Conservation (phyloP, 2,113 vertebrate genomes). For the Antechinus stuartii region DNA sequence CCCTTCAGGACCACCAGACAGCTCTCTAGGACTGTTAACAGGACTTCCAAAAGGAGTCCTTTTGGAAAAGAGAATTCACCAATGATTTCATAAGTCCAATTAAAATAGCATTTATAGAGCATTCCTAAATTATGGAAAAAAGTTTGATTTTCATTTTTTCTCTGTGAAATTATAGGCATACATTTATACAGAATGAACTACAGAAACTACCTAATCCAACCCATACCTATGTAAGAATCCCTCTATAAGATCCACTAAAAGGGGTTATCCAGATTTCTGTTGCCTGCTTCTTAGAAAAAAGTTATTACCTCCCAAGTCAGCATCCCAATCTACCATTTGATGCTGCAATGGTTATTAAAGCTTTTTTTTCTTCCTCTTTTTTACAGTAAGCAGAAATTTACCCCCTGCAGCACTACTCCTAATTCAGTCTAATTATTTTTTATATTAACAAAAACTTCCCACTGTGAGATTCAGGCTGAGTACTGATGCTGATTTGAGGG, state of each 20-base stretch:
- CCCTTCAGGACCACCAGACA: background rate
- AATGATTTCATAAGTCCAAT: background rate
- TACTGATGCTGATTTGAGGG: background rate
- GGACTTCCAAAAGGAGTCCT: too few relatives aligned
- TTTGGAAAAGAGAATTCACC: background rate
- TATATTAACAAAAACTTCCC: slow-evolving; percentile 5
- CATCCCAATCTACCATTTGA: background rate
- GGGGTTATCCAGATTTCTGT: background rate
- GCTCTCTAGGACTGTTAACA: background rate
- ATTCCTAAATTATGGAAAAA: background rate
- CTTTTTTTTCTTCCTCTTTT: background rate
- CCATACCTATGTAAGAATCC: background rate
- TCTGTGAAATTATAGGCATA: background rate
- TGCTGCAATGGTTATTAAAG: background rate
- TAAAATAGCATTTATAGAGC: background rate
- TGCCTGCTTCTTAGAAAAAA: background rate
- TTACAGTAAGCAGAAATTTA: background rate
- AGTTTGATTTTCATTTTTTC: background rate
- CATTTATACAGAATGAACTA: too few relatives aligned
- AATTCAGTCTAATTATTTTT: background rate
- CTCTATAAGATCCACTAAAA: background rate
- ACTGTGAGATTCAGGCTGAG: background rate
- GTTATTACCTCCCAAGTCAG: background rate
- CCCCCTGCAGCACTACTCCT: background rate
- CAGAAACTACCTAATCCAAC: background rate